Evolutionary conservation across 2,797 vertebrate genomes (phyloP).

Genomic region (Valencia hispanica): DNA sequence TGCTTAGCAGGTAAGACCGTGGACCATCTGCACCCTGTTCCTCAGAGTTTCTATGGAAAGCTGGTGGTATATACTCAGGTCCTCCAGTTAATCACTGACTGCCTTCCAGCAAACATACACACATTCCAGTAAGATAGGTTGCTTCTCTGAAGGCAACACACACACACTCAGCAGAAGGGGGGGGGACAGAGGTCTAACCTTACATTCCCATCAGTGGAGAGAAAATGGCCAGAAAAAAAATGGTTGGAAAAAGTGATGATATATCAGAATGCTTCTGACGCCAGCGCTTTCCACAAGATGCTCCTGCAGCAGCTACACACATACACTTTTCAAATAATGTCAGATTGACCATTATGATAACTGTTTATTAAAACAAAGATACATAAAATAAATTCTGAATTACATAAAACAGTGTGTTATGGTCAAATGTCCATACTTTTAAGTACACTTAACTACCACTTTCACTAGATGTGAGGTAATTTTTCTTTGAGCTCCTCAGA

Average conservation of each 20-base stretch:
- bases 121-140: constrained; percentile 56
- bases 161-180: not conserved
- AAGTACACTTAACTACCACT: not conserved
- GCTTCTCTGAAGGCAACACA: constrained; percentile 19
- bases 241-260: constrained; percentile 38
- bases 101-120: constrained; percentile 53
- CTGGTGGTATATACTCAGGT: constrained; percentile 68
- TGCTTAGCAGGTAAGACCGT: not conserved
- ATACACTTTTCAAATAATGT: not conserved
- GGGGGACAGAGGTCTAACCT: constrained; percentile 1
- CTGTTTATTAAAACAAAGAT: not conserved
- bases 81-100: constrained; percentile 71
- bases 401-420: not conserved
- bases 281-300: constrained; percentile 20
- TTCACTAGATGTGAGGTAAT: not conserved
- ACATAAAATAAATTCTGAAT: not conserved
- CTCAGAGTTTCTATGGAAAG: constrained; percentile 68
- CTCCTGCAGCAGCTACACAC: constrained; percentile 10
- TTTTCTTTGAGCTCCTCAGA: not conserved
- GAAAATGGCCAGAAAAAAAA: constrained; percentile 26
- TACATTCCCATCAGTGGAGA: constrained; percentile 32
- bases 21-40: constrained; percentile 22
- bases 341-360: not conserved
- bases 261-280: constrained; percentile 26
- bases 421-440: not conserved